These are phyloP conservation scores for Netelia melanura DNA, from an alignment of 2,888 invertebrate species.

Conservation along the genomic window DNA sequence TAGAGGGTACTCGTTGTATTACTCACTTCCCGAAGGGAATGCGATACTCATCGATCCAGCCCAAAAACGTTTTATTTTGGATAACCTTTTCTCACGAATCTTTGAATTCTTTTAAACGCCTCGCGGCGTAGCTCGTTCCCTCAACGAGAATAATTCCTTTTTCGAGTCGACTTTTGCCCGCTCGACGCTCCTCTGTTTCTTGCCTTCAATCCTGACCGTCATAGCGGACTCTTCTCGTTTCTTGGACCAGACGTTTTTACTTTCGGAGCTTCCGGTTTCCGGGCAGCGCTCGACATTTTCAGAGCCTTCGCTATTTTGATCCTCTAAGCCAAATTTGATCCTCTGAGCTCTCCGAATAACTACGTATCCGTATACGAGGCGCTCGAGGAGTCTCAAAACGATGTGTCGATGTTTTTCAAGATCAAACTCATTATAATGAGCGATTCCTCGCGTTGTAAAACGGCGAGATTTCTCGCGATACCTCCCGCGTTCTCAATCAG, in stretches of 20 bases:
- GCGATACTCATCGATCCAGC: conserved; percentile 12
- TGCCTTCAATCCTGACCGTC: background rate
- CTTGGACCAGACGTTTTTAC: background rate
- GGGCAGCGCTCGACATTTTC: background rate
- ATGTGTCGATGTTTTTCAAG: conserved; percentile 30
- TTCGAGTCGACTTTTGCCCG: conserved; percentile 8
- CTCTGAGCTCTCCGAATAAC: background rate
- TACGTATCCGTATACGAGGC: background rate
- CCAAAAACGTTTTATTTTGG: background rate
- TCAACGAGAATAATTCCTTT: background rate
- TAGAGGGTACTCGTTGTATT: background rate
- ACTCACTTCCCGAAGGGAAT: conserved; percentile 15
- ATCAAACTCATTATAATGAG: conserved; percentile 39
- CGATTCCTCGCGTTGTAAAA: conserved; percentile 36
- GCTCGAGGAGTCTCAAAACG: conserved; percentile 39
- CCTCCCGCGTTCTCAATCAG: conserved; percentile 14
- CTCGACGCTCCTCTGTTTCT: conserved; percentile 5
- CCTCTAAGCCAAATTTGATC: background rate
- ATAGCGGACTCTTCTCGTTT: conserved; percentile 34
- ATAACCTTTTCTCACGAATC: background rate
- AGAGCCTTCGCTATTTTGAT: conserved; percentile 9
- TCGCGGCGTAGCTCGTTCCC: background rate
- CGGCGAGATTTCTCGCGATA: conserved; percentile 23
- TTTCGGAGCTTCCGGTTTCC: conserved; percentile 9
- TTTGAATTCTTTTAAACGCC: background rate